Evolutionary conservation across 2,113 vertebrate genomes (phyloP).

Genomic region (Perca flavescens): DNA sequence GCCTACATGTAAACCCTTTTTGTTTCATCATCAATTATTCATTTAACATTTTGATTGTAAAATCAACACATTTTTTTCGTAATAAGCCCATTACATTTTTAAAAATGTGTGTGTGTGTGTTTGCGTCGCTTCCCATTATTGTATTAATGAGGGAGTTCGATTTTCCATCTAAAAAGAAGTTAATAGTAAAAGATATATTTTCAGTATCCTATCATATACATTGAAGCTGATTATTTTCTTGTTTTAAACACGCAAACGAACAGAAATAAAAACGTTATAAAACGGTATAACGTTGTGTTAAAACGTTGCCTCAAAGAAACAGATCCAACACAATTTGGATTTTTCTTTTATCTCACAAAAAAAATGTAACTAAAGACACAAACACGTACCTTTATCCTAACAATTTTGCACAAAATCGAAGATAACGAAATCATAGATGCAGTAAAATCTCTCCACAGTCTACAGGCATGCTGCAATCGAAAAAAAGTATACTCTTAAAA

Average conservation of each 20-base stretch:
- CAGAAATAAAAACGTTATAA: background rate
- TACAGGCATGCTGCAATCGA: background rate
- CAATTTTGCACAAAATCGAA: background rate
- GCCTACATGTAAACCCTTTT: background rate
- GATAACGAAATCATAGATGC: background rate
- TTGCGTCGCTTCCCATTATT: background rate
- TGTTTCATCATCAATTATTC: background rate
- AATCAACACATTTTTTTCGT: background rate
- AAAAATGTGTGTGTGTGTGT: no score
- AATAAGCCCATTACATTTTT: background rate
- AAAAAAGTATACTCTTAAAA: background rate
- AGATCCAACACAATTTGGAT: constrained; percentile 4
- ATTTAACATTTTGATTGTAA: background rate
- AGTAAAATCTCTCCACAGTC: background rate
- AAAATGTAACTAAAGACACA: background rate
- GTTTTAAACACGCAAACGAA: background rate
- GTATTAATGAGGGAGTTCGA: background rate
- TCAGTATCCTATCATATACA: no score
- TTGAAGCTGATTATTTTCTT: background rate
- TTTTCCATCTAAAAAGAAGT: background rate
- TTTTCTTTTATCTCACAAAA: background rate
- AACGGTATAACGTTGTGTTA: background rate
- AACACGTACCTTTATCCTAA: background rate
- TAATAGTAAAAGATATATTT: background rate
- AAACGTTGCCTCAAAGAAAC: background rate